Evolutionary conservation across 2,888 invertebrate species (phyloP), one percentile per base, ranked within the genome.

Genomic region (Lacanobia wlatinum): DNA sequence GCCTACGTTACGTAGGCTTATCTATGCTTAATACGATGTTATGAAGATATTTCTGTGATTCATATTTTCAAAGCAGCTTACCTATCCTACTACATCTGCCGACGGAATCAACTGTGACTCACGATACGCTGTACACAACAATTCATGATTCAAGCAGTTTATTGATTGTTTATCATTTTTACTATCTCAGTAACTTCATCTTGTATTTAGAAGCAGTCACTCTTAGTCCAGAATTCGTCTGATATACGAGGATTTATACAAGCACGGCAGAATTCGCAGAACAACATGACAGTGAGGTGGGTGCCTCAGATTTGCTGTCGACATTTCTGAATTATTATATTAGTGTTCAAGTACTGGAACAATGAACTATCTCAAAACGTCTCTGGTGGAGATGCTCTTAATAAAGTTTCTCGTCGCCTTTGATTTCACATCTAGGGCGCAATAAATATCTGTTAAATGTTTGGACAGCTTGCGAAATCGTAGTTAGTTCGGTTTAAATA

Each of bases 221-320:
- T 69, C 43, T 10, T 38, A 8, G 18, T 23, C 52, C n/a, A 2
- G 21, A 63, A 58, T 61, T 23, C 38, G 34, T 28, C 12, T 78
- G 52, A 66, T 73, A 64, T 73, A 78, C 40, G 60, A 73, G 56
- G 9, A 78, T 76, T 69, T 61, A 68, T 28, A 60, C 69, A 21
- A 70, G 62, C 55, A 53, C 48, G 56, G 69, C 38, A 40, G 65
- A 76, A 52, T 68, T 62, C 52, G 48, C 3, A 75, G 67, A 63
- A 72, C 63, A 53, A 70, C 50, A 59, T 73, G 76, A 82, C 76
- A 76, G 72, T 82, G 82, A 82, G 68, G 48, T 59, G 80, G 76
- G 83, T 83, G 60, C 34, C 53, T 55, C 58, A 80, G 74, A 78
- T 76, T 72, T 67, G 79, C 60, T 66, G 63, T 64, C 56, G 69